These are phyloP conservation scores for Spheniscus humboldti DNA, from an alignment of 2,797 vertebrate species.

Conservation along the genomic window DNA sequence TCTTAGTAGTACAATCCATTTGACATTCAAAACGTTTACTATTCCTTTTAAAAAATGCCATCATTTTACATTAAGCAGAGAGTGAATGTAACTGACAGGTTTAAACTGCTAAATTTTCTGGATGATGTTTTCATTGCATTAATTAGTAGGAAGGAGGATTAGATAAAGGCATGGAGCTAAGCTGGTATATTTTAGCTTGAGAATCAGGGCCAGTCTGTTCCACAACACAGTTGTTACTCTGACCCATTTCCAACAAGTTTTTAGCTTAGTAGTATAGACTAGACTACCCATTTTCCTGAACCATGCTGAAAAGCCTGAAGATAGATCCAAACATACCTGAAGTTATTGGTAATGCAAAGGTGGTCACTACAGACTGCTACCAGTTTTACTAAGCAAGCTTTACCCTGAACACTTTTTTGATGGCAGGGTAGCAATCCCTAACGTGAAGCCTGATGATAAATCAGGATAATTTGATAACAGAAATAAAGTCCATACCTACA, in stretches of 20 bases:
- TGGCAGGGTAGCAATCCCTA: background rate
- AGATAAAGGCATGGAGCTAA: background rate
- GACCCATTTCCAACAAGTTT: background rate
- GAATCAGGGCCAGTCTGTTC: background rate
- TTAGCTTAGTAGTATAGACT: background rate
- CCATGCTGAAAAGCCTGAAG: background rate
- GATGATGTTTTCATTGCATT: background rate
- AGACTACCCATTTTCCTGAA: background rate
- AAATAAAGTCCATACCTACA: background rate
- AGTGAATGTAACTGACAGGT: background rate
- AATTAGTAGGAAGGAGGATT: background rate
- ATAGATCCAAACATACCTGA: background rate
- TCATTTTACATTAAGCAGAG: slow-evolving; percentile 3
- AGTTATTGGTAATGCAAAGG: background rate
- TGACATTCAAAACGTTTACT: slow-evolving; percentile 21
- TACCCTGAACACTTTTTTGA: background rate
- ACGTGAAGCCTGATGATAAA: background rate
- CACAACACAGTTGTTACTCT: background rate
- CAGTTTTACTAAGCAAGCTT: background rate
- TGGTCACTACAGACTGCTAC: background rate
- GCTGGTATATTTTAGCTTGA: background rate
- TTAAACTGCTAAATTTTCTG: background rate
- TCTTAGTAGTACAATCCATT: background rate
- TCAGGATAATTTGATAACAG: background rate
- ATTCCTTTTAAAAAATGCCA: background rate